phyloP scores from a whole-genome alignment of 2,888 invertebrate species.

The Drosophila robusta region DNA sequence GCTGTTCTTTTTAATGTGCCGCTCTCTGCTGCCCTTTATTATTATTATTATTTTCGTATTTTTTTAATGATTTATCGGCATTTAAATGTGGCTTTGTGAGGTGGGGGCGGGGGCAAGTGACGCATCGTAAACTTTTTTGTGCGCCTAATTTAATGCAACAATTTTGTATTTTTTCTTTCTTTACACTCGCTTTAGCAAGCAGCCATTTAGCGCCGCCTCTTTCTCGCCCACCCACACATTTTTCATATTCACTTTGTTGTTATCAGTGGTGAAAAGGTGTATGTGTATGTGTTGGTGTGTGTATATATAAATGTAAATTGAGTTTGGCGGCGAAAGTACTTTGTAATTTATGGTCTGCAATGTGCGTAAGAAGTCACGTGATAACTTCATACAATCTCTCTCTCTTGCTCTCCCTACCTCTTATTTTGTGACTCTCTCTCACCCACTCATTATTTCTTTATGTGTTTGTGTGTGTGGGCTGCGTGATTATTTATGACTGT shows the following conservation, averaged over 20 bases:
- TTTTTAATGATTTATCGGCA: constrained; percentile 78
- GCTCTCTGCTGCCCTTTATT: constrained; percentile 31
- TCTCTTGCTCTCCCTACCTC: neutral
- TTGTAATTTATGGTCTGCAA: constrained; percentile 79
- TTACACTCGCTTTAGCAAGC: constrained; percentile 38
- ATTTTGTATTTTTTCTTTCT: constrained; percentile 47
- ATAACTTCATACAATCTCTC: constrained; percentile 65
- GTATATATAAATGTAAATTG: constrained; percentile 65
- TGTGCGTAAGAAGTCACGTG: constrained; percentile 79
- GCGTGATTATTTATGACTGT: constrained; percentile 71
- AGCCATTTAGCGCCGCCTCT: constrained; percentile 8
- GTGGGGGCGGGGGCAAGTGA: constrained; percentile 37
- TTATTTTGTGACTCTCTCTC: neutral
- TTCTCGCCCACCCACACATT: constrained; percentile 15
- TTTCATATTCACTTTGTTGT: constrained; percentile 42
- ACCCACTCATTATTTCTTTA: constrained; percentile 58
- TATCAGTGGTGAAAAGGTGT: constrained; percentile 55
- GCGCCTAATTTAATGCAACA: constrained; percentile 78
- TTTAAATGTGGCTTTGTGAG: constrained; percentile 60
- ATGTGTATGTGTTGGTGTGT: constrained; percentile 22
- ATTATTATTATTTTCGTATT: constrained; percentile 42
- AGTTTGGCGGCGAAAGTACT: constrained; percentile 77
- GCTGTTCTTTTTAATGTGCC: constrained; percentile 50
- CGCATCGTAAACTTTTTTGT: constrained; percentile 71
- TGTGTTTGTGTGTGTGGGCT: constrained; percentile 28